A percentile compares a stretch with the other conserved stretches of the same genome.
phyloP scores from a whole-genome alignment of 2,888 invertebrate genomes.

The Aphidoletes aphidimyza region DNA sequence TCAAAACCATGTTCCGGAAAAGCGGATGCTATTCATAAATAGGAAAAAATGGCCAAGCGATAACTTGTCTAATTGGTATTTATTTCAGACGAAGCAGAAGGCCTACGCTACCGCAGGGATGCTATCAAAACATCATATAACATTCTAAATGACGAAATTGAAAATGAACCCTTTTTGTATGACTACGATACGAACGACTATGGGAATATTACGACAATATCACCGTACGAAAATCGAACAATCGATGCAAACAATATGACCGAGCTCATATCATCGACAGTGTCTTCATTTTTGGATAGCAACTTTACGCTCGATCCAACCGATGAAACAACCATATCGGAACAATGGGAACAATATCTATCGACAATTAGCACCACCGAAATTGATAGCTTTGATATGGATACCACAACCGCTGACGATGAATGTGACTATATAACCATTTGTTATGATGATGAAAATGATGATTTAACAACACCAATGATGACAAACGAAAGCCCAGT shows the following conservation, averaged over 20 bases:
- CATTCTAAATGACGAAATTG: neutral
- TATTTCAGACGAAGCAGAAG: neutral
- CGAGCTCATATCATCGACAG: conserved; percentile 58
- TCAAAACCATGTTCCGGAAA: neutral
- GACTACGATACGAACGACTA: neutral
- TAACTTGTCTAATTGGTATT: neutral
- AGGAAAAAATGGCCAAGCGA: neutral
- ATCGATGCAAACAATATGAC: neutral
- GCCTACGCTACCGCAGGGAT: neutral
- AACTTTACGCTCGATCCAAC: conserved; percentile 52
- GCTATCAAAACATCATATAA: neutral
- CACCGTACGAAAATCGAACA: neutral
- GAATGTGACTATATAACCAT: neutral
- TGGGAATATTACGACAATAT: neutral
- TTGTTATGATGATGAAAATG: neutral
- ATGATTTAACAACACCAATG: conserved; percentile 37
- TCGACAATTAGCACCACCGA: neutral
- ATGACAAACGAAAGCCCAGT: conserved; percentile 54
- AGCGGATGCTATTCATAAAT: neutral
- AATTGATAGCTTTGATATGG: neutral
- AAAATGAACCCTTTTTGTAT: neutral
- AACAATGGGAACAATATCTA: neutral
- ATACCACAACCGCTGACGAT: neutral
- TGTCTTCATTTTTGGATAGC: conserved; percentile 59
- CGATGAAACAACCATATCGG: neutral